These are phyloP conservation scores for Calephelis virginiensis DNA, from an alignment of 1,140 invertebrate species.

Conservation along the genomic window DNA sequence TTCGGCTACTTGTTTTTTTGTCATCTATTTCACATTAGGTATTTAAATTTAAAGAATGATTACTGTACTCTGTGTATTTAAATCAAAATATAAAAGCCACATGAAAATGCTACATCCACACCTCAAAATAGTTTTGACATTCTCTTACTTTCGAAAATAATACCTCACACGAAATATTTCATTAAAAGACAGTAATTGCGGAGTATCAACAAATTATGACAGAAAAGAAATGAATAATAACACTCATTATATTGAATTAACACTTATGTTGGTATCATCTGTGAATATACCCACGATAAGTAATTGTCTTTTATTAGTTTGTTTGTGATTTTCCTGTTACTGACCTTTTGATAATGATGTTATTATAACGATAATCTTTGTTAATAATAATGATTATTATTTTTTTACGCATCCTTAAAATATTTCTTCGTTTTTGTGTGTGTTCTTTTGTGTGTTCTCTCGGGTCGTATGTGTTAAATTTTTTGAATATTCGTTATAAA, in stretches of 20 bases:
- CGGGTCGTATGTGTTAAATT: neutral
- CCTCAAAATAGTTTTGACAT: neutral
- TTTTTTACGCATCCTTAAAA: neutral
- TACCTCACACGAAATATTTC: conserved; percentile 4
- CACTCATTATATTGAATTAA: conserved; percentile 4
- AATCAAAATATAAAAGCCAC: too few species aligned
- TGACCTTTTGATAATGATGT: conserved; percentile 11
- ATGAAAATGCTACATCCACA: neutral
- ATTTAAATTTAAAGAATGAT: too few species aligned
- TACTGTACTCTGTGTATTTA: too few species aligned
- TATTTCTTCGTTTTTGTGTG: neutral
- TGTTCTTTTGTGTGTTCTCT: neutral
- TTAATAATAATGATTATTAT: neutral
- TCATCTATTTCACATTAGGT: too few species aligned
- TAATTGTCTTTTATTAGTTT: conserved; percentile 24
- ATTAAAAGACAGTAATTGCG: conserved; percentile 7
- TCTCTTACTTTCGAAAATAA: conserved; percentile 2
- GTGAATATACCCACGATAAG: conserved; percentile 14
- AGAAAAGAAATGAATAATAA: conserved; percentile 1
- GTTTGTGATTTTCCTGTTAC: conserved; percentile 5
- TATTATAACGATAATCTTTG: conserved; percentile 7
- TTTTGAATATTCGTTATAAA: too few species aligned
- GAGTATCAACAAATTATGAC: conserved; percentile 14
- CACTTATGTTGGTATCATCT: neutral
- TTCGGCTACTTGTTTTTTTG: too few species aligned